Conservation (phyloP, 2,888 invertebrate species). For the Petrolisthes cinctipes region DNA sequence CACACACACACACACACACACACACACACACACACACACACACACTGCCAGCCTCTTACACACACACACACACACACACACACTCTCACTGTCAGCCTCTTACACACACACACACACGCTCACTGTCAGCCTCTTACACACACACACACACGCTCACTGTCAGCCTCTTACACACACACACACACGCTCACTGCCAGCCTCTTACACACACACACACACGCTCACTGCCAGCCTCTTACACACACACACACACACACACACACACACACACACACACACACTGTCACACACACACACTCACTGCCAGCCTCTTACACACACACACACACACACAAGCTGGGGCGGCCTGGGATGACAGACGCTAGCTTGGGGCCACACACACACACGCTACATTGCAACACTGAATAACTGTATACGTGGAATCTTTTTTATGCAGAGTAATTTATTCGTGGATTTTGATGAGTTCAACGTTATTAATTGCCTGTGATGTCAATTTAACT, state of each 20-base stretch:
- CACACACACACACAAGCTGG: neutral
- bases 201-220: slow-evolving; percentile 4
- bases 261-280: slow-evolving; percentile 30
- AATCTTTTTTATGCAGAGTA: neutral
- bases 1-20: neutral
- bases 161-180: slow-evolving; percentile 10
- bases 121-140: neutral
- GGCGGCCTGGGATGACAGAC: neutral
- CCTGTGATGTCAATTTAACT: no score
- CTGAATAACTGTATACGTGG: neutral
- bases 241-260: slow-evolving; percentile 30
- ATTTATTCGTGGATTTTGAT: no score
- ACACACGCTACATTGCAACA: neutral
- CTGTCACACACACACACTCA: slow-evolving; percentile 22
- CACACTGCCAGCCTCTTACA: slow-evolving; percentile 21
- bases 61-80: slow-evolving; percentile 30
- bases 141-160: slow-evolving; percentile 13
- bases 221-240: neutral
- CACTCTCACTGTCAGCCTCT: neutral
- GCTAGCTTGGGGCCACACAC: neutral
- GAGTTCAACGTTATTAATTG: no score
- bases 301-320: neutral
- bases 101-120: neutral
- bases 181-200: no score
- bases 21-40: slow-evolving; percentile 24